Evolutionary conservation across 1,140 invertebrate species (phyloP).

Genomic region (Bombus soroeensis): DNA sequence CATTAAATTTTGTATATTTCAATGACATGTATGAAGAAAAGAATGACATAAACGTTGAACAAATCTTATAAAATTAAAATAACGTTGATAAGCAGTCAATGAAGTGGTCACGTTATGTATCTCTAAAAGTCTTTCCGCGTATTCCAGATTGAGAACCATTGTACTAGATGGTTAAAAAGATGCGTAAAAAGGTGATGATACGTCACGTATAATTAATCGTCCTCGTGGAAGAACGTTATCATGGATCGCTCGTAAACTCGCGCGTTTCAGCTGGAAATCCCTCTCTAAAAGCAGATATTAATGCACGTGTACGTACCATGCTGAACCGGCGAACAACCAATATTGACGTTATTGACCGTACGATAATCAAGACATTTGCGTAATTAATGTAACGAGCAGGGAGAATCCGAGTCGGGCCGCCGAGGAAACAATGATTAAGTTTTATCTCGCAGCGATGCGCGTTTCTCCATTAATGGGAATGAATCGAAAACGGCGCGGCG

Average conservation of each 20-base stretch:
- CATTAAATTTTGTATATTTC: too few species aligned
- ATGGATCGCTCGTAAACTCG: neutral
- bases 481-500: neutral
- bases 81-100: too few species aligned
- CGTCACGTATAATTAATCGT: conserved; percentile 14
- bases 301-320: neutral
- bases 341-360: conserved; percentile 47
- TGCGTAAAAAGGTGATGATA: neutral
- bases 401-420: neutral
- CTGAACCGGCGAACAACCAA: conserved; percentile 16
- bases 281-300: conserved; percentile 31
- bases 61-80: too few species aligned
- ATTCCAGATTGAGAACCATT: too few species aligned
- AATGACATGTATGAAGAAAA: too few species aligned
- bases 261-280: conserved; percentile 7
- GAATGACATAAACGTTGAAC: too few species aligned
- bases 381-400: conserved; percentile 40
- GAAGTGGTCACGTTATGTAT: too few species aligned
- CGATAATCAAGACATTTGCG: conserved; percentile 56
- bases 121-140: too few species aligned
- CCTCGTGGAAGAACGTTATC: neutral
- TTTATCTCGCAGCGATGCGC: conserved; percentile 19
- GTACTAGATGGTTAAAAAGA: neutral
- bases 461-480: conserved; percentile 10
- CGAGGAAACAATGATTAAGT: conserved; percentile 35